These are phyloP conservation scores for Amphiduros pacificus DNA, from an alignment of 2,888 invertebrate species.

Conservation along the genomic window DNA sequence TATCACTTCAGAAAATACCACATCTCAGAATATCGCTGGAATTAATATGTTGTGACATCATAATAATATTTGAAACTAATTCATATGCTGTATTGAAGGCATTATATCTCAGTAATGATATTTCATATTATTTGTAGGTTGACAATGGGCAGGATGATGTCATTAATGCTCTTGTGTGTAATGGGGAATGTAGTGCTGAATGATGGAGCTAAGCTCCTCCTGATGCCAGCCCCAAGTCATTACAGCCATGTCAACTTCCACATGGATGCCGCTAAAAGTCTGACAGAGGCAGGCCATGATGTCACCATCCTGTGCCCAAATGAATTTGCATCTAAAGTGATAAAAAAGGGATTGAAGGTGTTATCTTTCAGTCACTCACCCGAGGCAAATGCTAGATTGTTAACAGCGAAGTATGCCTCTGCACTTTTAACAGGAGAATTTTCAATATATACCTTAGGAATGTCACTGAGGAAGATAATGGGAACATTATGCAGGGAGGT, in stretches of 20 bases:
- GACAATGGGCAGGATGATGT: no score
- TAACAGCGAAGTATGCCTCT: neutral
- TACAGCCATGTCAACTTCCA: conserved; percentile 17
- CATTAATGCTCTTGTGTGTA: no score
- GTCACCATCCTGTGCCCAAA: conserved; percentile 13
- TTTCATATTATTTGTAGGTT: no score
- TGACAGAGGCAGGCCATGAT: conserved; percentile 19
- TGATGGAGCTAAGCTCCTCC: conserved; percentile 18
- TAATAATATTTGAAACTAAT: no score
- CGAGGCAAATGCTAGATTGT: neutral
- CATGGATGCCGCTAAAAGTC: neutral
- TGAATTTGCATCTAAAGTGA: neutral
- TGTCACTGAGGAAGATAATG: neutral
- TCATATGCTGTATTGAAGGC: no score
- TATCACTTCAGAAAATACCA: no score
- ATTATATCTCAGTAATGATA: no score
- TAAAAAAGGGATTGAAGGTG: conserved; percentile 4
- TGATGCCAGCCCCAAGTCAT: conserved; percentile 8
- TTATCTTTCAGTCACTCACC: neutral
- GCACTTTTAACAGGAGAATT: neutral
- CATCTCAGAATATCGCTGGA: no score
- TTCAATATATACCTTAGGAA: neutral
- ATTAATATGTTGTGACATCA: no score
- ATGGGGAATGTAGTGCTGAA: no score
- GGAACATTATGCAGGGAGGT: neutral